These are phyloP conservation scores for Coreoperca whiteheadi DNA, from an alignment of 2,113 vertebrate species.

Conservation along the genomic window DNA sequence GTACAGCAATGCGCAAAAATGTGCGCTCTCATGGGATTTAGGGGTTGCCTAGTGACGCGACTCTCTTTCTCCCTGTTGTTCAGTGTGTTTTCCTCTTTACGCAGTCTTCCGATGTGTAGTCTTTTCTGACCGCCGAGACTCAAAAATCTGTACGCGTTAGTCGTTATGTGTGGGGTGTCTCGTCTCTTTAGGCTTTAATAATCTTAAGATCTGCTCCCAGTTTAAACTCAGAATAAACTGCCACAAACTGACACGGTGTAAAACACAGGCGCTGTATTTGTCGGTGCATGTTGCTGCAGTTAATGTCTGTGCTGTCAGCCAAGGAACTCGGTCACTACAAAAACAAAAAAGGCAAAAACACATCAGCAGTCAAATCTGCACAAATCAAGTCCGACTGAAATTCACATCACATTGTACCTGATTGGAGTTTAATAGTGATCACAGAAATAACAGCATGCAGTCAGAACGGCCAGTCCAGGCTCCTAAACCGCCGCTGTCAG, in stretches of 20 bases:
- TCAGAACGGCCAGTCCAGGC: conserved; percentile 6
- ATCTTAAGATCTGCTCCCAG: background rate
- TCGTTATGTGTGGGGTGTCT: background rate
- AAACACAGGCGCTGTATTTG: no score
- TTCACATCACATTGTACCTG: conserved; percentile 11
- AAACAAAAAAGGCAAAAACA: background rate
- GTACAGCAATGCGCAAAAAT: background rate
- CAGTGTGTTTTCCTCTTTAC: background rate
- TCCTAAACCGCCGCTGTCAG: conserved; percentile 59
- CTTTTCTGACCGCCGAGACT: background rate
- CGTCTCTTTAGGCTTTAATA: background rate
- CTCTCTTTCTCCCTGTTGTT: background rate
- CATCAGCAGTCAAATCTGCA: background rate
- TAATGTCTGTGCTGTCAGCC: conserved; percentile 7
- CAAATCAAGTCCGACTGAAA: conserved; percentile 15
- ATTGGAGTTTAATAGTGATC: conserved; percentile 32
- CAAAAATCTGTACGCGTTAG: background rate
- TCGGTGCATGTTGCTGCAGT: background rate
- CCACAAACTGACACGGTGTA: no score
- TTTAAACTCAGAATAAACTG: background rate
- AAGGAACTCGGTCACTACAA: background rate
- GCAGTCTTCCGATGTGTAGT: background rate
- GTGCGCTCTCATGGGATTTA: background rate
- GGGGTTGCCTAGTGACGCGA: background rate
- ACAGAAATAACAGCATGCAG: conserved; percentile 34